Percentiles rank a stretch among this genome's conserved stretches.
Conservation (phyloP, 1,140 invertebrate genomes). For the Drosophila oshimai region DNA sequence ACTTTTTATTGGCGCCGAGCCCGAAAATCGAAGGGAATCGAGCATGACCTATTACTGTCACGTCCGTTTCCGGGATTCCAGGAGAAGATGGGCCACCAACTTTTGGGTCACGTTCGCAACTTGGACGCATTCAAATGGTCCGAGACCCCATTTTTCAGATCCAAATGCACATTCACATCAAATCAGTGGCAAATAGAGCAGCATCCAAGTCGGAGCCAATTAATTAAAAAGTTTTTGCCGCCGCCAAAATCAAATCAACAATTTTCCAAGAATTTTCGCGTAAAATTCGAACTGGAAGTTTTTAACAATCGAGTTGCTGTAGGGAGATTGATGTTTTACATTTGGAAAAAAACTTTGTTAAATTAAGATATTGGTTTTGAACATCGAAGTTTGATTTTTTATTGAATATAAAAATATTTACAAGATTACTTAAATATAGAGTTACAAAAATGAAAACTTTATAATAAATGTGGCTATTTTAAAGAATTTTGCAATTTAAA, state of each 20-base stretch:
- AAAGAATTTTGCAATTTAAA: too few species aligned
- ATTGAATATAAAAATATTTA: too few species aligned
- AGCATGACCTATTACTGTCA: constrained; percentile 76
- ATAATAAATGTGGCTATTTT: too few species aligned
- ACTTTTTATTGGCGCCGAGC: constrained; percentile 36
- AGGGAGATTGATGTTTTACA: constrained; percentile 33
- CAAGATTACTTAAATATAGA: neutral
- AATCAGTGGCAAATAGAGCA: constrained; percentile 20
- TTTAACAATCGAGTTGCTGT: constrained; percentile 9
- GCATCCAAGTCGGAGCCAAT: constrained; percentile 43
- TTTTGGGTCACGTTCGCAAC: constrained; percentile 73
- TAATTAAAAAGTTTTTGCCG: constrained; percentile 76
- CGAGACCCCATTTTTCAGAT: constrained; percentile 6
- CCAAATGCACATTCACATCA: constrained; percentile 20
- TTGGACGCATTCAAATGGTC: constrained; percentile 37
- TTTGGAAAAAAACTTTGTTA: neutral
- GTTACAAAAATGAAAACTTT: too few species aligned
- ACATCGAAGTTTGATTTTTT: too few species aligned
- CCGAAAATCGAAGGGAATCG: constrained; percentile 40
- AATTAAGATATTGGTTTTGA: neutral
- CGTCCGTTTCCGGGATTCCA: constrained; percentile 38
- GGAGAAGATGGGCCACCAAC: constrained; percentile 46
- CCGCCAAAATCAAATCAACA: constrained; percentile 68
- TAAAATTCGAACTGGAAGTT: constrained; percentile 40
- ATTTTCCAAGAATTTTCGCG: constrained; percentile 68